These are phyloP conservation scores for Leptodactylus fuscus DNA, from an alignment of 2,113 vertebrate species.

Conservation along the genomic window DNA sequence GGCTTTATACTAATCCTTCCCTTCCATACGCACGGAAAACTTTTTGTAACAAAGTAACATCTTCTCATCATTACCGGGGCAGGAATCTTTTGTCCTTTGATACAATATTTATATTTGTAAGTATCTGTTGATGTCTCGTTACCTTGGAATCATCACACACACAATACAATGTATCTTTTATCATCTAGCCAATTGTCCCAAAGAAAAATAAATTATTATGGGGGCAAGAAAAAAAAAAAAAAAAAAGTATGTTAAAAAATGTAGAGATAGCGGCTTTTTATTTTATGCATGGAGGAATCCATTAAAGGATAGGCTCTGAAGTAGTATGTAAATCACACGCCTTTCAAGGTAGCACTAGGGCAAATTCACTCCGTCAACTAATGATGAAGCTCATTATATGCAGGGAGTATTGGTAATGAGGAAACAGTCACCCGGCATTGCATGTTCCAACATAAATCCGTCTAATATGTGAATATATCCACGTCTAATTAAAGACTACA, in stretches of 20 bases:
- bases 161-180: not conserved
- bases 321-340: slow-evolving; percentile 95
- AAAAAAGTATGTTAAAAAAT: slow-evolving; percentile 80
- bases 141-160: not conserved
- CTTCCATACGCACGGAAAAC: too few relatives aligned
- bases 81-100: not conserved
- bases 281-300: slow-evolving; percentile 98
- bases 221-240: slow-evolving; percentile 74
- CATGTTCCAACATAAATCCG: slow-evolving; percentile 94
- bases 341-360: slow-evolving; percentile 97
- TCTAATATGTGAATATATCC: slow-evolving; percentile 98
- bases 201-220: slow-evolving; percentile 63
- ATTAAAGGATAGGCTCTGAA: slow-evolving; percentile 93
- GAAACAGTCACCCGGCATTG: slow-evolving; percentile 89
- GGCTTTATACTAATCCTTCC: too few relatives aligned
- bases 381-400: slow-evolving; percentile 99
- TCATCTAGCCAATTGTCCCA: slow-evolving; percentile 29
- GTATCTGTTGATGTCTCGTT: not conserved
- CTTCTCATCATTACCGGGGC: not conserved
- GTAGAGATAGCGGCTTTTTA: slow-evolving; percentile 93
- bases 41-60: not conserved
- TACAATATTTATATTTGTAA: not conserved
- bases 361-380: slow-evolving; percentile 99
- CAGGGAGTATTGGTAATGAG: slow-evolving; percentile 96
- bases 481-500: slow-evolving; percentile 98